Evolutionary conservation across 2,797 vertebrate species (phyloP), one percentile per base, ranked within the genome.

Genomic region (Moxostoma hubbsi): DNA sequence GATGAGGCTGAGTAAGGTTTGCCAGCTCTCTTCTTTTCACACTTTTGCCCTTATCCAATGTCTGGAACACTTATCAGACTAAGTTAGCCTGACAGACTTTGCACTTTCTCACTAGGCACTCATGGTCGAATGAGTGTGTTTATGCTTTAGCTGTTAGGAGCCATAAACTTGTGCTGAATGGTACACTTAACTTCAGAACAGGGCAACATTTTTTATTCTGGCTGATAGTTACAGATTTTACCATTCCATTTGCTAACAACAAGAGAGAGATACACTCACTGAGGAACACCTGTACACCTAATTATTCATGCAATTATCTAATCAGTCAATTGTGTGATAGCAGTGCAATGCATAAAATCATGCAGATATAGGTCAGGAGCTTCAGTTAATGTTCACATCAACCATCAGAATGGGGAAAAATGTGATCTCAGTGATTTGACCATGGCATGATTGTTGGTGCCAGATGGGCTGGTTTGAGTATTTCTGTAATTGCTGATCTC

Each of bases 1-100:
- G 92, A 94, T 85, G 73, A 80, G 74, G 62, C 43, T 59, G 73
- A 73, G 62, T 73, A 62, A 58, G 69, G 83, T 81, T 79, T 80
- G 69, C 59, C 73, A 75, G 57, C 81, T 73, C 69, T 82, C 70
- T 63, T 72, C 81, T 83, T 80, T 74, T 73, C 71, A 43, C 74
- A 83, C 77, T 67, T 81, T 72, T 86, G 63, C 62, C 70, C 73
- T 59, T 9, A 84, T 58, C 57, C 75, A 85, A 73, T 80, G 80
- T 63, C 82, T 13, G 50, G 58, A 66, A 55, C 55, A 64, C 68
- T 67, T 79, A 68, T 81, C 81, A 65, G 82, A 46, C 77, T 80
- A 74, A 82, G 77, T 47, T 51, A 47, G 50, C 68, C 78, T 84
- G 81, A 79, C 63, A 59, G 73, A 79, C 82, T 68, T 76, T 75